phyloP scores from a whole-genome alignment of 2,113 vertebrate genomes.

The Gallinago media region DNA sequence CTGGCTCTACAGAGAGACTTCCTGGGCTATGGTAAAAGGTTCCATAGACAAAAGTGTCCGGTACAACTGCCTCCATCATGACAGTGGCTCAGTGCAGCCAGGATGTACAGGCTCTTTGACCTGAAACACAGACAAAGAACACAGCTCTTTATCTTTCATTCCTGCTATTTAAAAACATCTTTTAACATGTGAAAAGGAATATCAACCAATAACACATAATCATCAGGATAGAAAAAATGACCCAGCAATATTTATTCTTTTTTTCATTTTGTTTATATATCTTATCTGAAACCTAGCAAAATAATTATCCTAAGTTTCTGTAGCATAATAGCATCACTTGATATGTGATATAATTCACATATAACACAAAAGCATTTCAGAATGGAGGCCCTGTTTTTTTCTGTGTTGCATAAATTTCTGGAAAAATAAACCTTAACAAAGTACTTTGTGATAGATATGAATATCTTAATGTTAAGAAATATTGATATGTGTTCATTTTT shows the following conservation, averaged over 20 bases:
- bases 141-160: not conserved
- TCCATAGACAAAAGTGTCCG: not conserved
- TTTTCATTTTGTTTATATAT: not conserved
- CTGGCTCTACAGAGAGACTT: not conserved
- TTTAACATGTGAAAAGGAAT: not conserved
- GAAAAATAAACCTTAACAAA: not conserved
- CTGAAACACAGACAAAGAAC: not conserved
- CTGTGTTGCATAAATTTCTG: not conserved
- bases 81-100: not conserved
- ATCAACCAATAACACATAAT: not conserved
- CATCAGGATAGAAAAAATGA: not conserved
- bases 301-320: not conserved
- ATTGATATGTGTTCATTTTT: not conserved
- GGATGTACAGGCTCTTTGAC: not conserved
- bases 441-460: constrained; percentile 25
- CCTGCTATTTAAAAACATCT: not conserved
- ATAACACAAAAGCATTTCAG: not conserved
- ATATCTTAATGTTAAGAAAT: not conserved
- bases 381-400: not conserved
- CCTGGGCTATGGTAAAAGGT: not conserved
- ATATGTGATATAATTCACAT: not conserved
- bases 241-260: not conserved
- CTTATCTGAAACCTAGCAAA: not conserved
- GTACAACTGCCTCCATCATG: not conserved
- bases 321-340: not conserved